Evolutionary conservation across 2,888 invertebrate genomes (phyloP), one percentile per base, ranked within the genome.

Genomic region (Pristionchus japonicus): DNA sequence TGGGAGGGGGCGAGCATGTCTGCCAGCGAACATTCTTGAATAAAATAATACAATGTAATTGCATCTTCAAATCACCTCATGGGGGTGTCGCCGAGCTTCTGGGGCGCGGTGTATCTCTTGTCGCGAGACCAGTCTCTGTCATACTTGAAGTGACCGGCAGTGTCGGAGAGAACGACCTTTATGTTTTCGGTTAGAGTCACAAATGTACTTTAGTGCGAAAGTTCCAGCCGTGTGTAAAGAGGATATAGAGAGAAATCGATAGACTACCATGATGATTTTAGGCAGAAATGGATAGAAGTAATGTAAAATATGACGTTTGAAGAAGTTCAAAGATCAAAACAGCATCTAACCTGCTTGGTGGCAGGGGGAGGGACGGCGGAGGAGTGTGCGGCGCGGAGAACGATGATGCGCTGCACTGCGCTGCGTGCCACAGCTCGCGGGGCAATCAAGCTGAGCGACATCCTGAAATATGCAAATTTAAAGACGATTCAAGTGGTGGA

Each of bases 121-220:
- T 93, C 93, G 67, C 93, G 91, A 27, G 93, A 93, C 40, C 92
- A 89, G 86, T 93, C 93, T 40, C 93, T 90, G 82, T 92, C 92
- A 88, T 93, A 93, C 77, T 90, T 90, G 92, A 93, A 92, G 89
- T 90, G 92, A 80, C 93, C 93, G 47, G 84, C 57, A 27, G 40
- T 61, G n/a, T 80, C 87, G 77, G 52, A 4, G 61, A 87, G 40
- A 20, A 34, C 77, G 52, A 87, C 87, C 86, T 86, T 61, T n/a
- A 27, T 34, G 43, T 47, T 34, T 31, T 17, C 67, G 34, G 31
- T 37, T 43, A 77, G 40, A 74, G 20, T 57, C 57, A 23, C 23
- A 43, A 43, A 43, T 43, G 43, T 11, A 43, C 43, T 43, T 43
- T n/a, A n/a, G n/a, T n/a, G n/a, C n/a, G n/a, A n/a, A n/a, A n/a